These are phyloP conservation scores for Toxotes chatareus DNA, from an alignment of 2,113 vertebrate genomes.

Conservation along the genomic window DNA sequence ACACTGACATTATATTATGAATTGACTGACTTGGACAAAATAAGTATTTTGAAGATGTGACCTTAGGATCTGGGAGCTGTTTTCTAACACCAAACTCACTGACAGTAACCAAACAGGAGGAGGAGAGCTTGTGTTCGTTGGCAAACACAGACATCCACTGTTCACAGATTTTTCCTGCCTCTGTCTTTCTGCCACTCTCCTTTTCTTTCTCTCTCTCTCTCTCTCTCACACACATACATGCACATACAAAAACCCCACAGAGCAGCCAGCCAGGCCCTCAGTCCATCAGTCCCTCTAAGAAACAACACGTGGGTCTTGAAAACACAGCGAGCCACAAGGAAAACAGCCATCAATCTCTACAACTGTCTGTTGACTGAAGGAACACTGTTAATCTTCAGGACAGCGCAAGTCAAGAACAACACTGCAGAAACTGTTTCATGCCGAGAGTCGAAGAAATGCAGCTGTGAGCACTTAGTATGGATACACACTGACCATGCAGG, in stretches of 20 bases:
- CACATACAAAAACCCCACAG: constrained; percentile 29
- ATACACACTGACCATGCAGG: constrained; percentile 29
- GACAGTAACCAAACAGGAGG: constrained; percentile 11
- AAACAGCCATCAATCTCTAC: constrained; percentile 72
- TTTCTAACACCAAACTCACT: neutral
- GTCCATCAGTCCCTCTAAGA: constrained; percentile 36
- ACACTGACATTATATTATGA: too few relatives aligned
- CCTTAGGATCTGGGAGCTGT: neutral
- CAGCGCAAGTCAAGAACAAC: constrained; percentile 67
- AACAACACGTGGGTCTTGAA: constrained; percentile 57
- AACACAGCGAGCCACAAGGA: constrained; percentile 63
- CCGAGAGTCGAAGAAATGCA: constrained; percentile 43
- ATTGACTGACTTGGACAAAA: too few relatives aligned
- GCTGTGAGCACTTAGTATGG: constrained; percentile 59
- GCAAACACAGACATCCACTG: constrained; percentile 35
- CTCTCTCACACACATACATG: constrained; percentile 4
- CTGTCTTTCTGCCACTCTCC: constrained; percentile 10
- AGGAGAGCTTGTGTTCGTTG: neutral
- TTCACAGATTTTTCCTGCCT: constrained; percentile 8
- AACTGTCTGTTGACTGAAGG: constrained; percentile 53
- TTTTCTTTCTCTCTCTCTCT: neutral
- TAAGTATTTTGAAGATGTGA: too few relatives aligned
- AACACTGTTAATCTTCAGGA: constrained; percentile 56
- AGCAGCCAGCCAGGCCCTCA: constrained; percentile 26
- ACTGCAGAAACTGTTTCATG: constrained; percentile 40